Evolutionary conservation across 1,140 invertebrate genomes (phyloP).

Genomic region (Achatina immaculata): DNA sequence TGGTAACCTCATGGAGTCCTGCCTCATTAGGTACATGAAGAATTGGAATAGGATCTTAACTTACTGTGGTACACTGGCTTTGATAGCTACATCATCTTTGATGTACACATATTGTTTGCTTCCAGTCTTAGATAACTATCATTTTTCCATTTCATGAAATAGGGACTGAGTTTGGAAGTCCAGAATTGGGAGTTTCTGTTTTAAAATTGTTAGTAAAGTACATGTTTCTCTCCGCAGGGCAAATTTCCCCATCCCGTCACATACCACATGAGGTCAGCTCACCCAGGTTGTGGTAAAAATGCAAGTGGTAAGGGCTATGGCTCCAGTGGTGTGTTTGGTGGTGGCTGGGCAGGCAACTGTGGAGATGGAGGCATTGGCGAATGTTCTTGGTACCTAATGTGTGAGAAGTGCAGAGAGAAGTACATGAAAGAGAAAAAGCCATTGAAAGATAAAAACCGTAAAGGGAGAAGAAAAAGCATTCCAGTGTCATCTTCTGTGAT

Average conservation of each 20-base stretch:
- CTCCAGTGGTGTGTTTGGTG: constrained; percentile 85
- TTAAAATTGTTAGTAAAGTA: too few species aligned
- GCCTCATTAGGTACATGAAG: too few species aligned
- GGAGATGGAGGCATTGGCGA: constrained; percentile 87
- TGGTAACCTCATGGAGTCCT: too few species aligned
- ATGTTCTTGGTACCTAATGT: constrained; percentile 92
- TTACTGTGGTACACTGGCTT: too few species aligned
- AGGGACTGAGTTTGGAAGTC: too few species aligned
- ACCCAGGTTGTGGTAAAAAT: constrained; percentile 90
- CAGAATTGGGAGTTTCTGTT: too few species aligned
- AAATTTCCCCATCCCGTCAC: constrained; percentile 83
- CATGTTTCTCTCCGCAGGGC: constrained; percentile 1
- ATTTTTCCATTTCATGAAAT: too few species aligned
- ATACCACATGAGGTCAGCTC: constrained; percentile 89
- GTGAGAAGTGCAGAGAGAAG: constrained; percentile 88
- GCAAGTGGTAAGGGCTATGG: constrained; percentile 92
- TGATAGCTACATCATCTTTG: too few species aligned
- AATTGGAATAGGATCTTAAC: too few species aligned
- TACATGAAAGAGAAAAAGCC: constrained; percentile 77
- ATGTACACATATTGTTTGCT: too few species aligned
- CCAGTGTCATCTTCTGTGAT: constrained; percentile 35
- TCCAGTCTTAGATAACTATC: too few species aligned
- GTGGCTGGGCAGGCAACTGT: constrained; percentile 89
- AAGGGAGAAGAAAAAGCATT: constrained; percentile 63
- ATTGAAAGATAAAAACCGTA: constrained; percentile 69